Evolutionary conservation across 1,140 invertebrate genomes (phyloP), one percentile per base, ranked within the genome.

Genomic region (Conopomorpha cramerella): DNA sequence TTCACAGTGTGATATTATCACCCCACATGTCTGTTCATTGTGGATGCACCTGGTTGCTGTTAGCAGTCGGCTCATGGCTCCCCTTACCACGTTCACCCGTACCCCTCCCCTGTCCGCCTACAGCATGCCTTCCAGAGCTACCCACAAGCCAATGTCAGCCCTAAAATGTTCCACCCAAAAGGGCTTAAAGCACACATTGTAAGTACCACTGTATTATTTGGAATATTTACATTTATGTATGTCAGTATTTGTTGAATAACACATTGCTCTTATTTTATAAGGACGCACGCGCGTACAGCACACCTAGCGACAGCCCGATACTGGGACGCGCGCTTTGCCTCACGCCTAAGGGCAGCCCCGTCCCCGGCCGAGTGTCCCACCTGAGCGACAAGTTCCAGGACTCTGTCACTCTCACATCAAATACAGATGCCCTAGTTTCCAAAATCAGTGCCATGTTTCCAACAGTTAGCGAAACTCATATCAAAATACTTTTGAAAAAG

Each of bases 371-470:
- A 8, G 60, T 73, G 51, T 74, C 82, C 50, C 56, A 74, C 61
- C 56, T 82, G 44, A 55, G 68, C 62, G 59, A 79, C 17, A 84
- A 78, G 60, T 84, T 86, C 34, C 84, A 87, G 65, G 88, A 90
- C 44, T 85, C 85, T 6, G 81, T 83, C 30, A 82, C 78, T 3
- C 81, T 83, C 23, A 78, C 80, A 31, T 77, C 80, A 3, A 86
- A 90, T 36, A 82, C 82, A 2, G 88, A 90, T 49, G 81, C 85
- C 2, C 79, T 90, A 38, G 87, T 93, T 11, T 80, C 84, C 17
- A 93, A 92, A 72, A 91, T 94, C 45, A 86, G 89, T 62, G 85
- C 90, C n/a, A 90, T 93, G 85, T 95, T 95, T 66, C 92, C 92
- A 8, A 94, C 92, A 6, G 92, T 93, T 23, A 86, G 88, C 31